A percentile compares a stretch with the other conserved stretches of the same genome.
Evolutionary conservation across 2,888 invertebrate species (phyloP).

Genomic region (Yponomeuta malinellus): DNA sequence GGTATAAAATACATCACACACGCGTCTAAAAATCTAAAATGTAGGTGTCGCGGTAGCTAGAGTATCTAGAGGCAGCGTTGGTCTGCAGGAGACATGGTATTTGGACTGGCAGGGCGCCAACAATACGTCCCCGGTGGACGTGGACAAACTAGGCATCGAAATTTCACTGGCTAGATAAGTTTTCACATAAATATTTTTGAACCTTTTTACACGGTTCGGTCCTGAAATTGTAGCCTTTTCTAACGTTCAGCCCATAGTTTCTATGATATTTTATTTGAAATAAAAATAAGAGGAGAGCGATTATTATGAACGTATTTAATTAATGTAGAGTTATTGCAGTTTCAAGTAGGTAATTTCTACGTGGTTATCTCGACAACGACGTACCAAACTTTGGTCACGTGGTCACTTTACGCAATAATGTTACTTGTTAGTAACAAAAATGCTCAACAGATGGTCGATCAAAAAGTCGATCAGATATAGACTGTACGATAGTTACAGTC

Average conservation of each 20-base stretch:
- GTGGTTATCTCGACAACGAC: too few species aligned
- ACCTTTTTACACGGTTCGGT: slow-evolving; percentile 18
- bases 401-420: too few species aligned
- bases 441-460: too few species aligned
- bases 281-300: too few species aligned
- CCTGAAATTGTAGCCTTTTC: neutral
- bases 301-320: too few species aligned
- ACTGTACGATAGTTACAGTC: too few species aligned
- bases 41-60: slow-evolving; percentile 48
- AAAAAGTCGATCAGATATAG: too few species aligned
- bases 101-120: slow-evolving; percentile 59
- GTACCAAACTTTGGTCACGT: too few species aligned
- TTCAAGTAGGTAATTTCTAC: too few species aligned
- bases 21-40: slow-evolving; percentile 45
- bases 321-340: too few species aligned
- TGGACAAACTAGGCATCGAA: slow-evolving; percentile 53
- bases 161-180: slow-evolving; percentile 56
- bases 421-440: too few species aligned
- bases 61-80: slow-evolving; percentile 20
- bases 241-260: neutral
- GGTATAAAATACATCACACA: slow-evolving; percentile 10
- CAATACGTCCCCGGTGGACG: slow-evolving; percentile 49
- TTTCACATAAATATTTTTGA: slow-evolving; percentile 30
- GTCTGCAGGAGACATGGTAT: slow-evolving; percentile 43
- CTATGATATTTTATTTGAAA: neutral